Evolutionary conservation across 2,888 invertebrate species (phyloP).

Genomic region (Congeria kusceri): DNA sequence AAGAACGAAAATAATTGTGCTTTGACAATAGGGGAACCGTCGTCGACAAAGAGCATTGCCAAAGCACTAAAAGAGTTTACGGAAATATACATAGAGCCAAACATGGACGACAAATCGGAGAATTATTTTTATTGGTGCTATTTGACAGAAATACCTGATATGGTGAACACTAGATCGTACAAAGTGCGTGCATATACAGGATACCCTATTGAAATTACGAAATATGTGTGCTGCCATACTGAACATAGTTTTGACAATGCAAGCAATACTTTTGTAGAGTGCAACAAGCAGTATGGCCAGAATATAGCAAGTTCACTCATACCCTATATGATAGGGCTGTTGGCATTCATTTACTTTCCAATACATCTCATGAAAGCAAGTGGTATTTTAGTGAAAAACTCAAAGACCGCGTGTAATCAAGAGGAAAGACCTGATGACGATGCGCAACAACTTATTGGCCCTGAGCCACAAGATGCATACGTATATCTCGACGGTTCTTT

Average conservation of each 20-base stretch:
- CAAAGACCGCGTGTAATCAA: not conserved
- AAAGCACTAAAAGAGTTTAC: slow-evolving; percentile 37
- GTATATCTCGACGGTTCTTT: slow-evolving; percentile 34
- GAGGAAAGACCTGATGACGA: not conserved
- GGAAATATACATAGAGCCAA: slow-evolving; percentile 16
- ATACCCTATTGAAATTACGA: slow-evolving; percentile 35
- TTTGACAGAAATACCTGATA: slow-evolving; percentile 31
- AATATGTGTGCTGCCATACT: slow-evolving; percentile 51
- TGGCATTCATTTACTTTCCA: slow-evolving; percentile 47
- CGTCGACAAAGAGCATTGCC: slow-evolving; percentile 19
- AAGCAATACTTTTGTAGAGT: slow-evolving; percentile 17
- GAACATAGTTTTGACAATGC: slow-evolving; percentile 1
- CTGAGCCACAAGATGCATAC: slow-evolving; percentile 10
- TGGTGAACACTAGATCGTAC: slow-evolving; percentile 33
- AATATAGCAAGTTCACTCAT: slow-evolving; percentile 33
- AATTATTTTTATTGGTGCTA: slow-evolving; percentile 43
- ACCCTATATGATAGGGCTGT: slow-evolving; percentile 37
- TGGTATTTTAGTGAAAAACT: not conserved
- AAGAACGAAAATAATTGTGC: slow-evolving; percentile 26
- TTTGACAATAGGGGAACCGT: slow-evolving; percentile 21
- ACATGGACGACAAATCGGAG: not conserved
- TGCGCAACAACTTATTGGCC: not conserved
- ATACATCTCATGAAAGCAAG: slow-evolving; percentile 21
- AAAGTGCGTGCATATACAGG: slow-evolving; percentile 33
- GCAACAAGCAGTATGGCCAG: slow-evolving; percentile 17